Base-by-base conservation (phyloP, 2,888 invertebrate species). In the Dicyrtomina minuta region DNA sequence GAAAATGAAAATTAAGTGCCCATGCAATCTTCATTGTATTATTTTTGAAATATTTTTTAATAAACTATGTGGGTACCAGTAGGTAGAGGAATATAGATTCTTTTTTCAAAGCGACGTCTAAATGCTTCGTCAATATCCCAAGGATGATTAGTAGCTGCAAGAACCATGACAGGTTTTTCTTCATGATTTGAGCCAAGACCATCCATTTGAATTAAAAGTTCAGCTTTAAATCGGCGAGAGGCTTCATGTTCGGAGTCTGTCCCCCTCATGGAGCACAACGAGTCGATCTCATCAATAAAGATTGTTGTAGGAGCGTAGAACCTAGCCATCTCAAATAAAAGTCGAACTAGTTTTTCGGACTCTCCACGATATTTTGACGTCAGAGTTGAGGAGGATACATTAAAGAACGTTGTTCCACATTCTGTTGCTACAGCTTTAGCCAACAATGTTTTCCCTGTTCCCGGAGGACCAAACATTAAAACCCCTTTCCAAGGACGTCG, bases 311-410 rank as follows among this genome's bases (percentile, higher is more conserved):
- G 98, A 70, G 98, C 96, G 85, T 97, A 96, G 85, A 95, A 96
- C 76, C 97, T 87, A 2, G 97, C 97, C 96, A 99, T 97, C 86
- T 97, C 97, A 82, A 99, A 99, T 0, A 99, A 85, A 64, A 98
- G 83, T 71, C 96, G 88, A 74, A 99, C 96, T 79, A 99, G 89
- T 84, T 98, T 98, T 84, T 99, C 98, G 0, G 96, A 96, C 84
- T 99, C 98, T n/a, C 99, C 99, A 67, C 96, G 87, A 84, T 96
- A 99, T 84, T 99, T 99, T 24, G 96, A 96, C n/a, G 96, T 96
- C 72, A 99, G 87, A 0, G 96, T 96, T 1, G 96, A 95, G 0
- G 96, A 95, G n/a, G 96, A 96, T 1, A 99, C 96, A 83, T 96
- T 93, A 82, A 98, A 96, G 84, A 96, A 97, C 0, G 97, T 97